Conservation (phyloP, 37 sponge, comb jelly and placozoan species). For the Mnemiopsis leidyi region DNA sequence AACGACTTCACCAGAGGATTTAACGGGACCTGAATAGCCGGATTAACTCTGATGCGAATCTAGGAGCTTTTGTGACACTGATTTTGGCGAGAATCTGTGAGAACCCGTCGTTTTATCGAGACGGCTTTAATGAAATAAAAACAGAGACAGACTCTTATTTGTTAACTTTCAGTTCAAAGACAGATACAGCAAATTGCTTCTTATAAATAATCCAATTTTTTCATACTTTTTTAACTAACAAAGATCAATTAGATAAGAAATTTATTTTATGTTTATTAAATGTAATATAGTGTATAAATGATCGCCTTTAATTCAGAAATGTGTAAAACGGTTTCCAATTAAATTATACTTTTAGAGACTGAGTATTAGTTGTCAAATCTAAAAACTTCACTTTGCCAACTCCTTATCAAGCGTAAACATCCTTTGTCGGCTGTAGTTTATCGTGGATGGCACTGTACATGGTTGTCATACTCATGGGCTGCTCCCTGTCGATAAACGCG, state of each 20-base stretch:
- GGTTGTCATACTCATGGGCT: conserved; percentile 42
- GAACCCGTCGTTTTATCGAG: neutral
- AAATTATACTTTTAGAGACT: neutral
- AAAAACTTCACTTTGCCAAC: too few relatives aligned
- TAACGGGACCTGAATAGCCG: neutral
- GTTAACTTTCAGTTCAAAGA: neutral
- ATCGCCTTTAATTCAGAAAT: neutral
- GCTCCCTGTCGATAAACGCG: neutral
- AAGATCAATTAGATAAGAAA: neutral
- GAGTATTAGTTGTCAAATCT: neutral
- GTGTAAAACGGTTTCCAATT: neutral
- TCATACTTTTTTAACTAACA: neutral
- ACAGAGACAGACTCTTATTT: neutral
- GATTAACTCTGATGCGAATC: neutral
- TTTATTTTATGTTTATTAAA: neutral
- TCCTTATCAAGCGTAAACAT: conserved; percentile 64
- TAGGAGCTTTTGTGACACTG: too few relatives aligned
- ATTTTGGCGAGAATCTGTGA: too few relatives aligned
- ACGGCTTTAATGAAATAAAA: neutral
- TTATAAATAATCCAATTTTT: neutral
- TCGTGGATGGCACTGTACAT: conserved; percentile 61
- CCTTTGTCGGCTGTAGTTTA: conserved; percentile 7
- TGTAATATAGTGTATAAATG: neutral
- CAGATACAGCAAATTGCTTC: neutral
- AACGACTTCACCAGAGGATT: neutral